Conservation (phyloP, 2,113 vertebrate genomes). For the Chaenogobius annularis region DNA sequence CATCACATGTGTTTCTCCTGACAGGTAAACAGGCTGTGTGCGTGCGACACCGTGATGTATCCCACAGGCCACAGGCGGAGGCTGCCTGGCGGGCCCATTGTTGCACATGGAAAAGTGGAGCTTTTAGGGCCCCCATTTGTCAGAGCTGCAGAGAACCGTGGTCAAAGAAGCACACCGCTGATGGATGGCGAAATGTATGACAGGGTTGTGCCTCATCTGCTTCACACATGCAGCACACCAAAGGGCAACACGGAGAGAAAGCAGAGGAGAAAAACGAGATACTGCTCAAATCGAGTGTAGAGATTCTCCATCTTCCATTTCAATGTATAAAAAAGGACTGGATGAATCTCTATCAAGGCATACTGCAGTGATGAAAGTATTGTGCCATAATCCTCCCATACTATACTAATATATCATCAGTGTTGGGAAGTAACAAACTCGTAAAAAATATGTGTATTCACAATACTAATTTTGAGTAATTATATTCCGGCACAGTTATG, state of each 20-base stretch:
- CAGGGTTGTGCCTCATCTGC: conserved; percentile 43
- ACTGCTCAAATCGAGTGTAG: neutral
- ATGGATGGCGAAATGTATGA: conserved; percentile 37
- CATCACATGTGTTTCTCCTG: conserved; percentile 2
- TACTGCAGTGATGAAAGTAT: neutral
- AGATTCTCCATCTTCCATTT: neutral
- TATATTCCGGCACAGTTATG: too few species aligned
- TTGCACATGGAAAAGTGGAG: conserved; percentile 35
- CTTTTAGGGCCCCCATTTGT: conserved; percentile 38
- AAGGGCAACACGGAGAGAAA: conserved; percentile 18
- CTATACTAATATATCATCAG: too few species aligned
- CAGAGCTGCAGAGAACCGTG: neutral
- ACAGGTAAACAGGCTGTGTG: conserved; percentile 6
- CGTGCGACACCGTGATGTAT: conserved; percentile 17
- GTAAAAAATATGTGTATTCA: too few species aligned
- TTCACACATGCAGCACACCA: conserved; percentile 19
- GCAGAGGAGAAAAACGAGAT: neutral
- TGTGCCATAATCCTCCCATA: too few species aligned
- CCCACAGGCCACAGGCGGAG: conserved; percentile 2
- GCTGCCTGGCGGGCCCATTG: conserved; percentile 11
- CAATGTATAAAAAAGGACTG: neutral
- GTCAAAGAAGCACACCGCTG: conserved; percentile 37
- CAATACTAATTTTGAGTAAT: too few species aligned
- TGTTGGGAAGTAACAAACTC: too few species aligned
- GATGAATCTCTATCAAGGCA: neutral